Base-by-base conservation (phyloP, 2,113 vertebrate genomes). In the Fulmarus glacialis region DNA sequence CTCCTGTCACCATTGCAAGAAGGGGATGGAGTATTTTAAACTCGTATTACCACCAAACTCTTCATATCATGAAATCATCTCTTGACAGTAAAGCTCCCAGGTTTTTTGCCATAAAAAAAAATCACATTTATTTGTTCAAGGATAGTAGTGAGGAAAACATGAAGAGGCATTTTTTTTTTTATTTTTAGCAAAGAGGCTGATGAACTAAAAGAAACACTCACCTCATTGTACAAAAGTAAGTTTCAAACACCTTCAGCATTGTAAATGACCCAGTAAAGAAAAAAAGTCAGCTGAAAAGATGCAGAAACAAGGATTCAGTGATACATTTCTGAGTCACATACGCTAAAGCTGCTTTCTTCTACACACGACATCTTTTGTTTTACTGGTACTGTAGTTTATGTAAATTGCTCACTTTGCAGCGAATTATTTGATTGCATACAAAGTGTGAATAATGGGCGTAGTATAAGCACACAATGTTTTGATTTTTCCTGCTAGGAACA, bases 371-470 rank as follows among this genome's bases (percentile, higher is more conserved):
- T 84, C 29, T 85, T 95, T 96, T 89, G 53, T 78, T 88, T 56
- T 93, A 29, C 32, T 93, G 59, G 36, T 64, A 59, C 42, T 58
- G 12, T 60, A 89, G 26, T 43, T 91, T 56, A 80, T 89, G 59
- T 30, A 94, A 94, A 95, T 96, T 87, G 83, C 85, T 89, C 81
- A 83, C 85, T 91, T 93, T 96, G 19, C 47, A 90, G 52, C 75
- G 97, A 95, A 91, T 97, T 94, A 90, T 96, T 93, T 93, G 52
- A 92, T 84, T 96, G 22, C 19, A 82, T 77, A 60, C 17, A 56
- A 74, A 92, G 10, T 55, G 40, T 68, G 81, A 97, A 91, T 96
- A 83, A 95, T 89, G 24, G 18, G 10, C 13, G 19, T 47, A 91
- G 12, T 82, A 91, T 26, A 72, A 64, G 42, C 53, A 91, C 9